Percentiles rank a stretch among this genome's conserved stretches.
phyloP scores from a whole-genome alignment of 2,888 invertebrate genomes.

The Drosophila subquinaria region DNA sequence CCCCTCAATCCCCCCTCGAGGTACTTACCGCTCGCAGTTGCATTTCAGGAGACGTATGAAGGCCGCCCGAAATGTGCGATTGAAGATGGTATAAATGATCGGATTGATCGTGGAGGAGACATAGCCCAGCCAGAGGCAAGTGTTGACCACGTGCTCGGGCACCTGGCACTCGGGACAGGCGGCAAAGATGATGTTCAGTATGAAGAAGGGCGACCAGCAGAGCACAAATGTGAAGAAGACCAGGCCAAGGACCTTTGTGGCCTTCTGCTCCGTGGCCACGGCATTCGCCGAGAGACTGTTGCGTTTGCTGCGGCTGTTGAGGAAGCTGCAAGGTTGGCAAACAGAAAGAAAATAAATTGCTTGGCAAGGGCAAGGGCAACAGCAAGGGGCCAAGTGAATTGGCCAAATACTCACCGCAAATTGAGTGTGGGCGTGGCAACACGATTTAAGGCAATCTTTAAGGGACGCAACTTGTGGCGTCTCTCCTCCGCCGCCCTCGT shows the following conservation, averaged over 20 bases:
- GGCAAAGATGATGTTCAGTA: conserved; percentile 94
- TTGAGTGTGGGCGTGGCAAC: conserved; percentile 88
- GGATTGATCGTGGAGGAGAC: conserved; percentile 97
- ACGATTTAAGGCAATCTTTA: conserved; percentile 88
- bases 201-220: conserved; percentile 97
- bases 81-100: conserved; percentile 97
- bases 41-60: conserved; percentile 92
- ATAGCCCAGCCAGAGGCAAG: conserved; percentile 96
- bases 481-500: conserved; percentile 88
- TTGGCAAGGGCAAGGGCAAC: background rate
- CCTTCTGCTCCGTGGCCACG: conserved; percentile 97
- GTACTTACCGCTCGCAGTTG: conserved; percentile 90
- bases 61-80: conserved; percentile 94
- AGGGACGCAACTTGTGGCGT: conserved; percentile 87
- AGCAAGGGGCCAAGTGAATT: background rate
- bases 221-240: conserved; percentile 97
- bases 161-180: conserved; percentile 93
- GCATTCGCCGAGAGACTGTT: conserved; percentile 91
- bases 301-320: conserved; percentile 90
- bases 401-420: conserved; percentile 84
- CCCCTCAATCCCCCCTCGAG: background rate
- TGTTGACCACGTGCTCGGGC: conserved; percentile 89
- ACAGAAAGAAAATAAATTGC: conserved; percentile 8
- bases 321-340: conserved; percentile 89
- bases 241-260: conserved; percentile 94